Evolutionary conservation across 2,797 vertebrate species (phyloP).

Genomic region (Oreochromis grahami): DNA sequence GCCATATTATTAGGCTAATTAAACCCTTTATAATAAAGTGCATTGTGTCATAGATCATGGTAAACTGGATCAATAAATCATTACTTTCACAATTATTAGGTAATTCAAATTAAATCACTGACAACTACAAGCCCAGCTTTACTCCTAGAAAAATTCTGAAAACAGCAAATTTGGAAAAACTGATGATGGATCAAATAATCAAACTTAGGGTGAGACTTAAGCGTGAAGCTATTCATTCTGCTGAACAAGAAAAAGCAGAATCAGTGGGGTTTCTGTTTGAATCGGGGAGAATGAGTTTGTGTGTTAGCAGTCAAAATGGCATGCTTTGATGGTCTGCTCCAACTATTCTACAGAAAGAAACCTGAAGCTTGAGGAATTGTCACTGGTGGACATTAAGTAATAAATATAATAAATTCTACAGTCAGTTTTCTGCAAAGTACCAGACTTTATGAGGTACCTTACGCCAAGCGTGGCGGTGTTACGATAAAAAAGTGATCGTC

Average conservation of each 20-base stretch:
- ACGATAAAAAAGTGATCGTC: rapidly evolving
- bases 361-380: neutral
- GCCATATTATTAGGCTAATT: neutral
- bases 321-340: neutral
- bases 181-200: neutral
- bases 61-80: neutral
- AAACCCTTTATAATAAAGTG: neutral
- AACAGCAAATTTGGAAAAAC: rapidly evolving
- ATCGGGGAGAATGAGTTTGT: neutral
- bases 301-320: neutral
- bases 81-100: neutral
- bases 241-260: neutral
- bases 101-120: neutral
- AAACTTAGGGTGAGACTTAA: neutral
- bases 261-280: neutral
- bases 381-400: neutral
- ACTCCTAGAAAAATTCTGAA: too few relatives aligned
- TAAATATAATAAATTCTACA: neutral
- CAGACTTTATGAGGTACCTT: neutral
- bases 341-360: neutral
- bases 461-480: neutral
- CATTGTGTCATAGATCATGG: neutral
- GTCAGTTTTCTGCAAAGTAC: neutral
- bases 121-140: neutral
- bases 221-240: neutral